These are phyloP conservation scores for Parapristionchus giblindavisi DNA, from an alignment of 2,888 invertebrate genomes.

Conservation along the genomic window DNA sequence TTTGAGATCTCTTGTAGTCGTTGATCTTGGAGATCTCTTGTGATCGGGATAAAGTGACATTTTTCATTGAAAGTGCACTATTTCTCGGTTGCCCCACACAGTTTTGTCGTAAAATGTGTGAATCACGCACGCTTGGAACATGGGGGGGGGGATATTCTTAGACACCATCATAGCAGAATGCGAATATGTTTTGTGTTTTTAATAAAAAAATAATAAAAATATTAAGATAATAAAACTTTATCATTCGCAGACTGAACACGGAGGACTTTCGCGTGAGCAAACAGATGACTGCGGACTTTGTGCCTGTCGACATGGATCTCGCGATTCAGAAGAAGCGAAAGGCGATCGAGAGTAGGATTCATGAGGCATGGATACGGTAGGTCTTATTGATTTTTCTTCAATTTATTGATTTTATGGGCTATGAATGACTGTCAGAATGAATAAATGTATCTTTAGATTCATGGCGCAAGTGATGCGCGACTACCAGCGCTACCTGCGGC, in stretches of 20 bases:
- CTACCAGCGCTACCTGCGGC: constrained; percentile 72
- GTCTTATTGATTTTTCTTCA: not conserved
- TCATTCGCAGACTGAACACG: constrained; percentile 69
- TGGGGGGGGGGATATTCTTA: too few species aligned
- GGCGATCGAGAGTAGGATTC: constrained; percentile 89
- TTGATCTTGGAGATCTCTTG: too few species aligned
- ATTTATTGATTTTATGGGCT: not conserved
- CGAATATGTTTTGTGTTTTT: too few species aligned
- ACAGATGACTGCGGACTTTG: constrained; percentile 75
- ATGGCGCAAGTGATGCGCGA: constrained; percentile 65
- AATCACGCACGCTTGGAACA: too few species aligned
- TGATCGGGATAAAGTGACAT: too few species aligned
- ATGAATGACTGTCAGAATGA: not conserved
- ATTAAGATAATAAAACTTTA: constrained; percentile 4
- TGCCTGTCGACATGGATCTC: constrained; percentile 60
- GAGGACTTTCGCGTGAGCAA: constrained; percentile 43
- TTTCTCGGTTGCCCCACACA: too few species aligned
- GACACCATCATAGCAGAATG: too few species aligned
- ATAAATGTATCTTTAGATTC: constrained; percentile 48
- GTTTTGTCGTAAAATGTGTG: too few species aligned
- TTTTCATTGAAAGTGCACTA: too few species aligned
- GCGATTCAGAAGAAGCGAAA: constrained; percentile 71
- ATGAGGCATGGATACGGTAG: constrained; percentile 91
- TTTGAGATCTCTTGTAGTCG: too few species aligned
- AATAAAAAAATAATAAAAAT: too few species aligned